Percentiles rank a stretch among this genome's conserved stretches.
These are phyloP conservation scores for Bradypodion ventrale DNA, from an alignment of 2,797 vertebrate species.

Conservation along the genomic window DNA sequence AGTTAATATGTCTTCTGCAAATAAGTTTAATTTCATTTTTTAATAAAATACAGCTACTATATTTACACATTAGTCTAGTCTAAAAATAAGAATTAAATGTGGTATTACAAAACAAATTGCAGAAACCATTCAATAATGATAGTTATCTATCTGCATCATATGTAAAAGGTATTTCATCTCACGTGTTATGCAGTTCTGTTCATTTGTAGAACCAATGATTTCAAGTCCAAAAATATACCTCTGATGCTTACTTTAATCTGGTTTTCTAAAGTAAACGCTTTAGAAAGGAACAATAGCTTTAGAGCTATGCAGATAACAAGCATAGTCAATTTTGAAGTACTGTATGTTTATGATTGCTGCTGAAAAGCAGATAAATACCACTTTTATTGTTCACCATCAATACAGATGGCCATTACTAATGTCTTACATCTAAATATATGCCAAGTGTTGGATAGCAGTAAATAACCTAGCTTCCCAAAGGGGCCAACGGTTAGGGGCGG, in stretches of 20 bases:
- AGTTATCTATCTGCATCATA: conserved; percentile 57
- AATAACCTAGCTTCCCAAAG: too few species aligned
- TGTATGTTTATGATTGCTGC: background rate
- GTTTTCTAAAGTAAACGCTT: conserved; percentile 42
- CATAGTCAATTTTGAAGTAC: conserved; percentile 17
- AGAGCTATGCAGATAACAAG: background rate
- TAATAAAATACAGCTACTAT: conserved; percentile 64
- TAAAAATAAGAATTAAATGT: conserved; percentile 63
- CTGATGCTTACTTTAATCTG: conserved; percentile 40
- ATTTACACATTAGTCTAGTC: conserved; percentile 67
- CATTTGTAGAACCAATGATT: conserved; percentile 56
- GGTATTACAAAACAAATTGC: conserved; percentile 57
- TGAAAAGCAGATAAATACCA: background rate
- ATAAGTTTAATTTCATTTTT: conserved; percentile 66
- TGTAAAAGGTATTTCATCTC: conserved; percentile 49
- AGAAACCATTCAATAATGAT: conserved; percentile 48
- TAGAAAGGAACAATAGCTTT: conserved; percentile 23
- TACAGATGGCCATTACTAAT: background rate
- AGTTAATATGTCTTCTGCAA: conserved; percentile 57
- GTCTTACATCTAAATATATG: conserved; percentile 14
- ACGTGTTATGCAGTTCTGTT: conserved; percentile 61
- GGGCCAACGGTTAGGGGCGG: too few species aligned
- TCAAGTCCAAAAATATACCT: conserved; percentile 53
- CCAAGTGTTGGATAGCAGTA: too few species aligned
- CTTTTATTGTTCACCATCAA: background rate